Percentiles rank a stretch among this genome's conserved stretches.
Evolutionary conservation across 2,113 vertebrate species (phyloP).

Genomic region (Albula glossodonta): DNA sequence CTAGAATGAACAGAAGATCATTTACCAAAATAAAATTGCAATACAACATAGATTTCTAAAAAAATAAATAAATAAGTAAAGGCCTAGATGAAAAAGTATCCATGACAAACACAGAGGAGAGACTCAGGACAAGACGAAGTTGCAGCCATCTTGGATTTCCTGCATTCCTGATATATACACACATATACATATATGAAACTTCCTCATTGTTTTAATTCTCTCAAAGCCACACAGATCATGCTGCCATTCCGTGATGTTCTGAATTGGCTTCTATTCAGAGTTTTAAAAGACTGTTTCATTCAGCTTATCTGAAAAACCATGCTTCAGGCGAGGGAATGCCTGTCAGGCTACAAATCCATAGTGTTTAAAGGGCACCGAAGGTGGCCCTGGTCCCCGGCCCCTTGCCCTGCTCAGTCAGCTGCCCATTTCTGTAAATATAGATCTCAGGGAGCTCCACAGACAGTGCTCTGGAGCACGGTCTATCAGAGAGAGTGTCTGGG

Average conservation of each 20-base stretch:
- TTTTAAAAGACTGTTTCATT: too few species aligned
- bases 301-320: not conserved
- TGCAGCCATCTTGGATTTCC: too few species aligned
- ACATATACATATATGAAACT: too few species aligned
- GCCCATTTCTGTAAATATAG: conserved; percentile 45
- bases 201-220: too few species aligned
- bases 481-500: conserved; percentile 43
- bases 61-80: too few species aligned
- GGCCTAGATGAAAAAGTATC: too few species aligned
- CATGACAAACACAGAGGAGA: too few species aligned
- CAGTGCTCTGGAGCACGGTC: conserved; percentile 48
- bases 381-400: conserved; percentile 29
- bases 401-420: conserved; percentile 43
- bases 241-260: not conserved
- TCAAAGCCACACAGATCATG: not conserved
- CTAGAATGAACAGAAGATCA: too few species aligned
- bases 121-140: too few species aligned
- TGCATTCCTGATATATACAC: too few species aligned
- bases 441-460: conserved; percentile 51
- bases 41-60: too few species aligned
- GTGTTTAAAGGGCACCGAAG: conserved; percentile 32
- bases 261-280: not conserved
- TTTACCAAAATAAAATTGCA: too few species aligned
- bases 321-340: not conserved
- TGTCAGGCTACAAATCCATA: conserved; percentile 34